Evolutionary conservation across 1,140 invertebrate species (phyloP), one percentile per base, ranked within the genome.

Genomic region (Euura lappo): DNA sequence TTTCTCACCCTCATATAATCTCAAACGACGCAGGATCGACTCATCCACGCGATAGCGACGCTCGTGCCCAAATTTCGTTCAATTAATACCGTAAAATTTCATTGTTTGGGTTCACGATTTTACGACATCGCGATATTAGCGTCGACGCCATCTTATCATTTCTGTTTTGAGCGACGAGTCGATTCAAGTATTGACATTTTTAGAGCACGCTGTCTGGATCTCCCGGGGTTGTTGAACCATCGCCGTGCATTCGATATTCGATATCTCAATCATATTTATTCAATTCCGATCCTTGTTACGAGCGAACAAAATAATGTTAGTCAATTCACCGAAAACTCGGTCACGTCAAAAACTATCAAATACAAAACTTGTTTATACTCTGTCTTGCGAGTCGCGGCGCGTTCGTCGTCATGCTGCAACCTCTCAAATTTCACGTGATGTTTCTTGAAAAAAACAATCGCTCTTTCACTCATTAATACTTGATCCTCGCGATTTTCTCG

Each of bases 121-220:
- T 10, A n/a, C 70, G 45, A 65, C 70, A 60, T 65, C 51, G 65
- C 70, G 45, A 70, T 60, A 60, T 60, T 60, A 60, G 51, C 51
- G 51, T 60, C 51, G 51, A 11, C 51, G 51, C 51, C 51, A 60
- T 60, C 13, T 60, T 60, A 60, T 60, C 51, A n/a, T 60, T 60
- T 60, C 51, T 60, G 51, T 60, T 60, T 60, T 60, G 51, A 11
- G 51, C 8, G 51, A 8, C 51, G 51, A 60, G 51, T n/a, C 51
- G 51, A 60, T 60, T 60, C 51, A 60, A 4, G 51, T 60, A 60
- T 60, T 60, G 51, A 60, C 51, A 60, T 60, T 60, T 60, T 60
- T 60, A 60, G 51, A 60, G 51, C 51, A 60, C 51, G 51, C 51
- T 60, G 51, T 60, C 28, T 28, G 28, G 28, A 28, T 28, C 28